phyloP scores from a whole-genome alignment of 2,888 invertebrate genomes.

The Nomada lathburiana region DNA sequence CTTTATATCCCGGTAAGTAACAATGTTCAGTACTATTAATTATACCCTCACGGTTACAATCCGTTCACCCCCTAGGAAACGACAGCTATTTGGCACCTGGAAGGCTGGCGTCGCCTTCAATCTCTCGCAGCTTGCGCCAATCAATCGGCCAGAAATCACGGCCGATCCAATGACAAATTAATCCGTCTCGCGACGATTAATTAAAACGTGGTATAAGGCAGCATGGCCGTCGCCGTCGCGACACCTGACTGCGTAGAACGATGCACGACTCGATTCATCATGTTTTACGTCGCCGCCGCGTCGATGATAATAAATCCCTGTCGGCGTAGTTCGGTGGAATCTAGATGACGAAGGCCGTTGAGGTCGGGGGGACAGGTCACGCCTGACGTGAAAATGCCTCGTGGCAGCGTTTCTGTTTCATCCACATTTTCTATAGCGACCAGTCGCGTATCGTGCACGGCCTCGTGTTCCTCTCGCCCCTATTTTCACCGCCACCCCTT shows the following conservation, averaged over 20 bases:
- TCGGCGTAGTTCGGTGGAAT: conserved; percentile 63
- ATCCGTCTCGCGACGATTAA: conserved; percentile 76
- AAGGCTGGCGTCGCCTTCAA: not conserved
- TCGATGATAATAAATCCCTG: conserved; percentile 81
- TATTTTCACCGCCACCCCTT: conserved; percentile 62
- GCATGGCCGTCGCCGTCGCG: conserved; percentile 37
- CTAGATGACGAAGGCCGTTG: conserved; percentile 28
- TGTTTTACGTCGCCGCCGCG: conserved; percentile 76
- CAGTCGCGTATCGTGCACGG: conserved; percentile 31
- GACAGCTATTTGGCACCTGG: not conserved
- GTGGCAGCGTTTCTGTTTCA: conserved; percentile 60
- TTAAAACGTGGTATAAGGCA: conserved; percentile 76
- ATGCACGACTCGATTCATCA: conserved; percentile 78
- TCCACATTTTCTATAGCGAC: conserved; percentile 58
- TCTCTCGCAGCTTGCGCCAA: not conserved
- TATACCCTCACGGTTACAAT: not conserved
- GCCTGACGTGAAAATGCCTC: conserved; percentile 22
- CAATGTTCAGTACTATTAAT: not conserved
- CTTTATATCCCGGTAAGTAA: not conserved
- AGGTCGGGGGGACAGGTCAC: conserved; percentile 3
- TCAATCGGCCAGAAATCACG: conserved; percentile 34
- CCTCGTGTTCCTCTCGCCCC: conserved; percentile 56
- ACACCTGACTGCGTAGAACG: conserved; percentile 54
- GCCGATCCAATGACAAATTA: conserved; percentile 75
- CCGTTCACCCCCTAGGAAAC: not conserved